Base-by-base conservation (phyloP, 2,113 vertebrate species). In the Syngnathoides biaculeatus region DNA sequence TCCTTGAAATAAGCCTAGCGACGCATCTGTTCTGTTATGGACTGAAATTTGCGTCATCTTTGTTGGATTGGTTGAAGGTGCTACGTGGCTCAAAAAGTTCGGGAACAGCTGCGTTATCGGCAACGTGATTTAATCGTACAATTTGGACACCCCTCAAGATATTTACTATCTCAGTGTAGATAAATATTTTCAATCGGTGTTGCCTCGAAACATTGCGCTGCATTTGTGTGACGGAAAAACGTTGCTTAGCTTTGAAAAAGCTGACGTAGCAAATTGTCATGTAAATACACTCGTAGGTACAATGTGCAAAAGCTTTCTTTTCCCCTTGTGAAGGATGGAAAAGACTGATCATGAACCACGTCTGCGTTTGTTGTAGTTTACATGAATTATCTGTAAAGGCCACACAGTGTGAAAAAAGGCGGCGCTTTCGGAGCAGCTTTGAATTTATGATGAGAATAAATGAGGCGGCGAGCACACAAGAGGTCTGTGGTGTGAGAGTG, bases 401-500 rank as follows among this genome's bases (percentile, higher is more conserved):
- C 62, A 43, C 59, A 57, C 27, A 43, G 47, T 48, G 62, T 62
- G 48, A 63, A 65, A 77, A 77, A 39, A 4, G 5, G 22, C 61
- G 65, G 26, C 71, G 75, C 69, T 65, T 63, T 69, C 73, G 35
- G 42, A 50, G n/a, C 22, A 8, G 74, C 72, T 67, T 72, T 63
- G 63, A 67, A 80, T 82, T 82, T 82, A 74, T 78, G 78, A 61
- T 43, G 62, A 56, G 81, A 57, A 79, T 71, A 77, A 81, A 88
- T 71, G 76, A 79, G 76, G 81, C 68, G 27, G 81, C 68, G 81
- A 67, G 73, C 78, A 58, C 70, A 65, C 79, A 78, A 87, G 87
- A 81, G 82, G 60, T 72, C 78, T 83, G 78, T 79, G 82, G 86
- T 85, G 86, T 79, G 82, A 83, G 80, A 45, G 78, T 88, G 82